Evolutionary conservation across 2,797 vertebrate species (phyloP), one percentile per base, ranked within the genome.

Genomic region (Sebastiscus albofasciatus): DNA sequence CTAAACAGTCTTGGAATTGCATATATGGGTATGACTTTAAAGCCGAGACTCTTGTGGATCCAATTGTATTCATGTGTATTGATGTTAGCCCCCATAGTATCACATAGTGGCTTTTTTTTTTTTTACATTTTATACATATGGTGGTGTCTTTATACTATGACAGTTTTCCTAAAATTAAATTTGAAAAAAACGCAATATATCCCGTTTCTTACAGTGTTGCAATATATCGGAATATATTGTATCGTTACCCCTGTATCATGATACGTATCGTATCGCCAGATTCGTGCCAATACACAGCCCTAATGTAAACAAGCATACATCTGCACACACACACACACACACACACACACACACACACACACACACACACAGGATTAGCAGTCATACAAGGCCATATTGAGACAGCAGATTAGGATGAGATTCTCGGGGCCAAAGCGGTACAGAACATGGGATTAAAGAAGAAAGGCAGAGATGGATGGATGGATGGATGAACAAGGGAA

Each of bases 381-480:
- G 82, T 83, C 84, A 86, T 81, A 75, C 74, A 9, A 72, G 71
- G 84, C 87, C 91, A 92, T 92, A 92, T 87, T 81, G 90, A 92
- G 83, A 81, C 80, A 83, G 83, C 81, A 94, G 92, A 94, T 93
- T 93, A 94, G 80, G 91, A 89, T 73, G 79, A 89, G 79, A 92
- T 87, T 90, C 88, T 87, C 76, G 0, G 75, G 84, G 77, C 80
- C 87, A 88, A 79, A 92, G 85, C 83, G 20, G 75, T 52, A 81
- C 78, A 90, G 88, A 87, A 91, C 89, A 89, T 46, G 80, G 91
- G 92, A 94, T 94, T 94, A 94, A 86, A 90, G 85, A 84, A 90
- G 78, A 86, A 87, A 85, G 64, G 78, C 80, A 80, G 70, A 65
- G 65, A 90, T 83, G 77, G 79, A 84, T 52, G 83, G 84, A 68